phyloP scores from a whole-genome alignment of 2,797 vertebrate genomes.

The Lagocephalus sceleratus region DNA sequence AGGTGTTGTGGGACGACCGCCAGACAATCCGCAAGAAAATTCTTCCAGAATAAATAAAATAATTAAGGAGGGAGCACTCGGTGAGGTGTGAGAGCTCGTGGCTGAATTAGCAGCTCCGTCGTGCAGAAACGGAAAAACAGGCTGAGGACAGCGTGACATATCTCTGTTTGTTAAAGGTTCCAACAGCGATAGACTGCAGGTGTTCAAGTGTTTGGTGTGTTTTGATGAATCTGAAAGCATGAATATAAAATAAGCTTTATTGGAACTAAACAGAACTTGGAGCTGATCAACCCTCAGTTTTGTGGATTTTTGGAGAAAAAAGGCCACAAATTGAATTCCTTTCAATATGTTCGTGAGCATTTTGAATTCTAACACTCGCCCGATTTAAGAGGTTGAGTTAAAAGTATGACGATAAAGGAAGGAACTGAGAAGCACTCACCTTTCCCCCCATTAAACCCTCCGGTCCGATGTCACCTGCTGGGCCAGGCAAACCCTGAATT shows the following conservation, averaged over 20 bases:
- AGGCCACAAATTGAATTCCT: slow-evolving; percentile 3
- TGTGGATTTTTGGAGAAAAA: slow-evolving; percentile 20
- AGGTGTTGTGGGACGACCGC: slow-evolving; percentile 61
- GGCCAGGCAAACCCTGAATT: slow-evolving; percentile 80
- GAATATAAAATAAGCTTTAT: too few species aligned
- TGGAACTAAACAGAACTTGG: too few species aligned
- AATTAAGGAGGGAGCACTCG: slow-evolving; percentile 60
- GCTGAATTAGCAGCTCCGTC: slow-evolving; percentile 42
- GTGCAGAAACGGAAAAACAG: slow-evolving; percentile 51
- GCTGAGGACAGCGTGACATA: slow-evolving; percentile 28
- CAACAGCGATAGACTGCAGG: slow-evolving; percentile 50
- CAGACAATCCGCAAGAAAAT: slow-evolving; percentile 64
- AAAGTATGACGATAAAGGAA: background rate
- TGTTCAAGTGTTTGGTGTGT: slow-evolving; percentile 16
- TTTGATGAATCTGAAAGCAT: slow-evolving; percentile 4
- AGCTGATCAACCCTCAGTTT: background rate
- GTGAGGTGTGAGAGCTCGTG: slow-evolving; percentile 36
- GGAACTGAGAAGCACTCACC: slow-evolving; percentile 66
- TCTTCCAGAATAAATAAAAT: slow-evolving; percentile 63
- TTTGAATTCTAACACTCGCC: background rate
- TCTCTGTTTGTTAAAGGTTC: slow-evolving; percentile 24
- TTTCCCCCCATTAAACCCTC: slow-evolving; percentile 84
- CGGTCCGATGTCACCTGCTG: slow-evolving; percentile 79
- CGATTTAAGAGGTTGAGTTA: slow-evolving; percentile 1
- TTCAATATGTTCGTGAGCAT: slow-evolving; percentile 3